Evolutionary conservation across 2,888 invertebrate genomes (phyloP).

Genomic region (Cerastoderma edule): DNA sequence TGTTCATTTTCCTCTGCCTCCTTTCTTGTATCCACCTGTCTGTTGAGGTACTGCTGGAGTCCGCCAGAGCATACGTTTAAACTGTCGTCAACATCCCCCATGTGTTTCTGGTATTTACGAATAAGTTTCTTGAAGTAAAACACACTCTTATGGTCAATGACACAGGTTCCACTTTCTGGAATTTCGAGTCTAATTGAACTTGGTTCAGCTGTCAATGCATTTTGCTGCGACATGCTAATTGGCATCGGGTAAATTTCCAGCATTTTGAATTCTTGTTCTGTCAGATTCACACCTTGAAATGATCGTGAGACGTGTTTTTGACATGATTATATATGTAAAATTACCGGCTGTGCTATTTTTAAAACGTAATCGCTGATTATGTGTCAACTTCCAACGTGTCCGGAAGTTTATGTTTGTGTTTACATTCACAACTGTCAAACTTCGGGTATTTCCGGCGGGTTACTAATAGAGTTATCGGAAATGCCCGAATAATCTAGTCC

Average conservation of each 20-base stretch:
- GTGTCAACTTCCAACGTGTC: conserved; percentile 69
- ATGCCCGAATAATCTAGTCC: not conserved
- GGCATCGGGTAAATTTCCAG: conserved; percentile 28
- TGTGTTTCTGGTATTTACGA: conserved; percentile 73
- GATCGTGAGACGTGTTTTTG: not conserved
- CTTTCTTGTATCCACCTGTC: conserved; percentile 47
- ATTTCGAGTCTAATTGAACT: not conserved
- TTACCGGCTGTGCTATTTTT: conserved; percentile 30
- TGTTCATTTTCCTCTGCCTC: conserved; percentile 32
- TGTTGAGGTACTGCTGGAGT: conserved; percentile 73
- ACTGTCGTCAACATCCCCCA: conserved; percentile 60
- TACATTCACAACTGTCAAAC: conserved; percentile 49
- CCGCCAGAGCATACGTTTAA: conserved; percentile 71
- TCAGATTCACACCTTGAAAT: too few species aligned
- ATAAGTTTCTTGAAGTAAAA: conserved; percentile 69
- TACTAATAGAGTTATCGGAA: not conserved
- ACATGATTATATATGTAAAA: conserved; percentile 22
- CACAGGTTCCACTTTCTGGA: conserved; percentile 8
- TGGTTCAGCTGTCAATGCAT: conserved; percentile 36
- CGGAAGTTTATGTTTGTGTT: conserved; percentile 51
- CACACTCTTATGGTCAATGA: conserved; percentile 55
- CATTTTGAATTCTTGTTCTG: not conserved
- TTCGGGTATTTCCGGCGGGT: conserved; percentile 30
- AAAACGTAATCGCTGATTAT: conserved; percentile 28
- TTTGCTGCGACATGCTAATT: conserved; percentile 27